Conservation (phyloP, 2,888 invertebrate genomes). For the Heteropelma amictum region DNA sequence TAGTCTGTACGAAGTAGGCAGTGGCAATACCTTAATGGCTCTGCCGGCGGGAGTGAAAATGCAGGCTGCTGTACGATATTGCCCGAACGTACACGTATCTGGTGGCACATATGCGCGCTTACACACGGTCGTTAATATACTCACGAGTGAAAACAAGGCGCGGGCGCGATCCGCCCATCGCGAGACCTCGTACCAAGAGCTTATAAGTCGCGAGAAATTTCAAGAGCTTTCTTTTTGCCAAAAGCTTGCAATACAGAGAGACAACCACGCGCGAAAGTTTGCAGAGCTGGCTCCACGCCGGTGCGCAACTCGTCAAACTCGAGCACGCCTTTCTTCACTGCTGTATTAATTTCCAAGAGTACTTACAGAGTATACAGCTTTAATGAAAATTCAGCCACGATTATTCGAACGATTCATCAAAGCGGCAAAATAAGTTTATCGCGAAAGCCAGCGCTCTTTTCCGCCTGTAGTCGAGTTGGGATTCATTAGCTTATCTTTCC, state of each 20-base stretch:
- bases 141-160: constrained; percentile 61
- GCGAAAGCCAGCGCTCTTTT: too few species aligned
- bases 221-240: not conserved
- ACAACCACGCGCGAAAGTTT: not conserved
- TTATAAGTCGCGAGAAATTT: constrained; percentile 38
- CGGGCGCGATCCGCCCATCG: constrained; percentile 63
- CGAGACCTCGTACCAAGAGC: constrained; percentile 56
- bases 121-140: constrained; percentile 50
- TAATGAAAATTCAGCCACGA: too few species aligned
- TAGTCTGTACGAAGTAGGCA: too few species aligned
- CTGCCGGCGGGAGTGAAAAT: constrained; percentile 37
- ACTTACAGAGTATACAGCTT: too few species aligned
- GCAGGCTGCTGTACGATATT: not conserved
- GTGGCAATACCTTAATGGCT: constrained; percentile 46
- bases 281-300: too few species aligned
- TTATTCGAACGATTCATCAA: too few species aligned
- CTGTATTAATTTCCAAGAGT: too few species aligned
- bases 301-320: too few species aligned
- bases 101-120: not conserved
- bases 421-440: too few species aligned
- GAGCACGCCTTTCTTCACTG: too few species aligned
- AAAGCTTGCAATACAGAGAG: constrained; percentile 12
- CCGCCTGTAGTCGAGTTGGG: too few species aligned
- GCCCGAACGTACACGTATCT: not conserved
- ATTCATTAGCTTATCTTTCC: too few species aligned